Conservation (phyloP, 1,140 invertebrate species). For the Papilio glaucus region DNA sequence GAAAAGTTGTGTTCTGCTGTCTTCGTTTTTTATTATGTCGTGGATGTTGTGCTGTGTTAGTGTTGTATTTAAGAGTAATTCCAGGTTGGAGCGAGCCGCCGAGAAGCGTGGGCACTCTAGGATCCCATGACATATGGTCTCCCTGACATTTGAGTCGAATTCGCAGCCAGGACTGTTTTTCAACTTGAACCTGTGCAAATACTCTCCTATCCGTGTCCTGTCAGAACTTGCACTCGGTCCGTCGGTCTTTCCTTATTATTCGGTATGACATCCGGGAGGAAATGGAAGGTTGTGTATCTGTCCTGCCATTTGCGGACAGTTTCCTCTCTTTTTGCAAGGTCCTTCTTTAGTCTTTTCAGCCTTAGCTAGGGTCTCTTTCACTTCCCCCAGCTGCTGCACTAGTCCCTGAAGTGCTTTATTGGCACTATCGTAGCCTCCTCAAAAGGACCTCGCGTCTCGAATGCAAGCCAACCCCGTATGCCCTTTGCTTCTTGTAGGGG, state of each 20-base stretch:
- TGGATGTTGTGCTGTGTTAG: too few relatives aligned
- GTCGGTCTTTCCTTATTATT: constrained; percentile 21
- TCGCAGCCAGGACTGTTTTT: too few relatives aligned
- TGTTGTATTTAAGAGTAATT: too few relatives aligned
- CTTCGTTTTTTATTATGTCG: too few relatives aligned
- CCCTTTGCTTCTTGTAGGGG: constrained; percentile 8
- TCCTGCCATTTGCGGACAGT: constrained; percentile 41
- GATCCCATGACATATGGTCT: too few relatives aligned
- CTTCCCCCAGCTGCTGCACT: background rate
- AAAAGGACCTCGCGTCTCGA: constrained; percentile 21
- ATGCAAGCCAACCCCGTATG: constrained; percentile 24
- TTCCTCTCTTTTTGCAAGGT: constrained; percentile 43
- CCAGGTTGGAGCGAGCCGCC: too few relatives aligned
- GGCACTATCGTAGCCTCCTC: background rate
- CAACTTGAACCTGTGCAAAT: constrained; percentile 45
- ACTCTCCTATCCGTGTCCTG: constrained; percentile 45
- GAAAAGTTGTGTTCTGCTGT: too few relatives aligned
- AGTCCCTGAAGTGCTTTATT: background rate
- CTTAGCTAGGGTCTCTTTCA: background rate
- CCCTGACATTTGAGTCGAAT: too few relatives aligned
- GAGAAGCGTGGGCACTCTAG: too few relatives aligned
- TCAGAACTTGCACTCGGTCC: constrained; percentile 35
- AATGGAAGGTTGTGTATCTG: constrained; percentile 34
- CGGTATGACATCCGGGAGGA: constrained; percentile 45
- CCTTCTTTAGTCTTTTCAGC: too few relatives aligned